Evolutionary conservation across 2,113 vertebrate species (phyloP).

Genomic region (Poecilia latipinna): DNA sequence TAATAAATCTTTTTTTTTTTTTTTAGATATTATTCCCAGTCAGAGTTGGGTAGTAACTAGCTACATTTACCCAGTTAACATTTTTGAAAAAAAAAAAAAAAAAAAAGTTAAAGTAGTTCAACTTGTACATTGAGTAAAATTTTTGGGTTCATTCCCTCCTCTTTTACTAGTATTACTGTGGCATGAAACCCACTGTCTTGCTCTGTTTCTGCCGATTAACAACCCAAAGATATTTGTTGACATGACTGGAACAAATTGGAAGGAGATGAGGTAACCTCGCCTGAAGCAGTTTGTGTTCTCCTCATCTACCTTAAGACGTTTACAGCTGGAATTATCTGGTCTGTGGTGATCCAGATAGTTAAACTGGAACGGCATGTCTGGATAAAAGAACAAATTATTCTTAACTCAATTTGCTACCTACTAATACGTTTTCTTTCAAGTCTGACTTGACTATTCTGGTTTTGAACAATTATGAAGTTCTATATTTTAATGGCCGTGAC

Average conservation of each 20-base stretch:
- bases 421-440: neutral
- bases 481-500: too few relatives aligned
- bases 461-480: neutral
- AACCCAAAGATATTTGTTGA: neutral
- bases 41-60: too few relatives aligned
- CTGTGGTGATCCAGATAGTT: neutral
- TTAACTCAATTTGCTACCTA: conserved; percentile 9
- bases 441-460: neutral
- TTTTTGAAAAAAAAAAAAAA: too few relatives aligned
- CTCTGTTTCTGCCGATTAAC: neutral
- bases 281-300: neutral
- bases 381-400: neutral
- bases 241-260: neutral
- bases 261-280: neutral
- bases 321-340: neutral
- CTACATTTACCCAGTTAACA: too few relatives aligned
- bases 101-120: too few relatives aligned
- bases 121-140: too few relatives aligned
- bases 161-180: too few relatives aligned
- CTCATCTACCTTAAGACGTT: neutral
- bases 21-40: too few relatives aligned
- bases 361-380: neutral
- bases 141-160: too few relatives aligned
- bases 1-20: too few relatives aligned
- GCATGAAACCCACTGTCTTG: neutral